Percentiles rank a stretch among this genome's conserved stretches.
Conservation (phyloP, 2,797 vertebrate species). For the Apodemus agrarius region DNA sequence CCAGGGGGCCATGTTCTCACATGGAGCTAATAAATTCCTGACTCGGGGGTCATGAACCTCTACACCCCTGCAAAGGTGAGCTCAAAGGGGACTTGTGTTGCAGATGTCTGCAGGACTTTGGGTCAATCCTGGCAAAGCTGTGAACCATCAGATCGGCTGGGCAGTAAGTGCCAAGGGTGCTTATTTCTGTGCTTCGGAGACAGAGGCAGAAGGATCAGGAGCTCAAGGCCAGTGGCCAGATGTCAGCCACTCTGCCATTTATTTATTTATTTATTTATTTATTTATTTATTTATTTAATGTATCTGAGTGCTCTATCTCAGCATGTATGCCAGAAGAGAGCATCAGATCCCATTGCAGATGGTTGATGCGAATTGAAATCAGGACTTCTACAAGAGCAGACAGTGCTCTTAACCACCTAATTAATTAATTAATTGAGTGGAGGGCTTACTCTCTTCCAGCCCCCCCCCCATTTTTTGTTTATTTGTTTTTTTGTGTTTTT, state of each 20-base stretch:
- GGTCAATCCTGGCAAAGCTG: not conserved
- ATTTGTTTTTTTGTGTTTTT: too few relatives aligned
- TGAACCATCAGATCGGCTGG: not conserved
- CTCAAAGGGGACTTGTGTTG: not conserved
- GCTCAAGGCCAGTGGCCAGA: not conserved
- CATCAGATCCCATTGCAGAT: too few relatives aligned
- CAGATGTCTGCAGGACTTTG: not conserved
- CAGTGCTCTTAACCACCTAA: too few relatives aligned
- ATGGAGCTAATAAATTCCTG: not conserved
- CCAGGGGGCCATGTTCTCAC: not conserved
- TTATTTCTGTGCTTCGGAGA: not conserved
- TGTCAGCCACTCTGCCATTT: not conserved
- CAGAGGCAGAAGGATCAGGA: not conserved
- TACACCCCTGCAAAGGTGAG: not conserved
- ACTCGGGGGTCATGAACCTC: not conserved
- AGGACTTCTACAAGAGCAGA: too few relatives aligned
- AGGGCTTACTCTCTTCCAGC: not conserved
- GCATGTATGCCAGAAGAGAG: not conserved
- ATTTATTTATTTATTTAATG: not conserved
- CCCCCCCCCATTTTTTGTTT: too few relatives aligned
- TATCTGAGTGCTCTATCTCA: not conserved
- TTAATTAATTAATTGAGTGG: not conserved
- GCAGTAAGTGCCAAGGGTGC: not conserved
- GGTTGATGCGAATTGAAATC: too few relatives aligned
- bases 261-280: too few relatives aligned